These are phyloP conservation scores for Andrena bicolor DNA, from an alignment of 2,888 invertebrate genomes.

Conservation along the genomic window DNA sequence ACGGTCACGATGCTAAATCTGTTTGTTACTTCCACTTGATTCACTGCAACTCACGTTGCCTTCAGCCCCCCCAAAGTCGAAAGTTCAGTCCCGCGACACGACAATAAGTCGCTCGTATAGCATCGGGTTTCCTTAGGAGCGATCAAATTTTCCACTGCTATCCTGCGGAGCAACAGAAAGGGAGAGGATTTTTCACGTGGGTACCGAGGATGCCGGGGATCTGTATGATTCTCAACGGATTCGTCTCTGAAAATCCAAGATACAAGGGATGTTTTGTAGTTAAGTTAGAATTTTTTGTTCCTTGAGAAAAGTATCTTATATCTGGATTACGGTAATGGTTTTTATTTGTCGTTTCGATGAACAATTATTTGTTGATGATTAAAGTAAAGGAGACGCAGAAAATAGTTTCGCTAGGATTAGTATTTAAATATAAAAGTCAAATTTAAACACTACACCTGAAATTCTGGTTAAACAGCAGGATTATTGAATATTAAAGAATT, in stretches of 20 bases:
- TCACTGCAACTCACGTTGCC: conserved; percentile 49
- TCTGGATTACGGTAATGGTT: neutral
- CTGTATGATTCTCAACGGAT: neutral
- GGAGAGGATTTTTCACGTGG: conserved; percentile 45
- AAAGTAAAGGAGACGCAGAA: too few species aligned
- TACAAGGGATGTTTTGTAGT: neutral
- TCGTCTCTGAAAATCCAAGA: neutral
- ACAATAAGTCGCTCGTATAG: conserved; percentile 66
- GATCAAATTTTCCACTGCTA: conserved; percentile 52
- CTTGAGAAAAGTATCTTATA: neutral
- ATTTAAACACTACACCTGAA: too few species aligned
- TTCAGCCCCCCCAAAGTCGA: conserved; percentile 47
- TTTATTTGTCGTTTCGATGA: too few species aligned
- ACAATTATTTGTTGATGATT: too few species aligned
- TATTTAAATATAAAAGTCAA: too few species aligned
- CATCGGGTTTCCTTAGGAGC: conserved; percentile 41
- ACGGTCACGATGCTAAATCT: conserved; percentile 63
- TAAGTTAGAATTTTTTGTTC: neutral
- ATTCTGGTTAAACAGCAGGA: too few species aligned
- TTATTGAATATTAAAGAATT: too few species aligned
- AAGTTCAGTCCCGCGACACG: conserved; percentile 66
- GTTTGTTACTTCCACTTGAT: conserved; percentile 73
- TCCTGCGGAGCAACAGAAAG: conserved; percentile 26
- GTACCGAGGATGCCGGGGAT: neutral
- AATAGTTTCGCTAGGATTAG: too few species aligned